These are phyloP conservation scores for Monochamus alternatus DNA, from an alignment of 2,888 invertebrate species.

Conservation along the genomic window DNA sequence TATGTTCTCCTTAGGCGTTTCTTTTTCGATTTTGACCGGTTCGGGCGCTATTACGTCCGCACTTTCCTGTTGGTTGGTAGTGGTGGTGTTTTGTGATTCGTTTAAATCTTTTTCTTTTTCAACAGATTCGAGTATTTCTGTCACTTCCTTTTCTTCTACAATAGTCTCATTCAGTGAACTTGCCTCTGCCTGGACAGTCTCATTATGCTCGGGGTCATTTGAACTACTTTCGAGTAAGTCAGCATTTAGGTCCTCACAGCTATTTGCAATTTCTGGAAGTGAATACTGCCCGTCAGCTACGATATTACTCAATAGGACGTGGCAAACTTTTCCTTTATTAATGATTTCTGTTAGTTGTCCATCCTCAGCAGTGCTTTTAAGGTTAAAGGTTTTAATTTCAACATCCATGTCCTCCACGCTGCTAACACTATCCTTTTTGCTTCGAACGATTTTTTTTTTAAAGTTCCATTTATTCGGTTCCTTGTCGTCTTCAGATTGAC, in stretches of 20 bases:
- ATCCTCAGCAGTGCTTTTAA: neutral
- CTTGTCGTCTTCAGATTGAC: constrained; percentile 49
- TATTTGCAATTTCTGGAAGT: constrained; percentile 41
- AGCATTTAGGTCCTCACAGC: neutral
- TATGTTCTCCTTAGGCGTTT: constrained; percentile 49
- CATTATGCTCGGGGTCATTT: neutral
- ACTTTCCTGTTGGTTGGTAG: neutral
- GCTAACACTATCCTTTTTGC: constrained; percentile 34
- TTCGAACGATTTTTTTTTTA: constrained; percentile 29
- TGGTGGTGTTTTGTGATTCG: neutral
- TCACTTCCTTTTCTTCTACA: neutral
- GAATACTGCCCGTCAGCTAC: constrained; percentile 58
- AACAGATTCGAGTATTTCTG: neutral
- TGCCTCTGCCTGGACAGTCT: neutral
- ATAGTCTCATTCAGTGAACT: neutral
- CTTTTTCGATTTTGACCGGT: neutral
- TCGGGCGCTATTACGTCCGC: neutral
- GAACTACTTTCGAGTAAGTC: constrained; percentile 11
- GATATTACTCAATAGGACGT: constrained; percentile 65
- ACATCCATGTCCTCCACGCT: constrained; percentile 26
- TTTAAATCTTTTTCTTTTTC: neutral
- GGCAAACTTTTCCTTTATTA: constrained; percentile 60
- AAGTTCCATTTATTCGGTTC: constrained; percentile 28
- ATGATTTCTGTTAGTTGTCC: constrained; percentile 20
- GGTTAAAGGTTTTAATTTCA: constrained; percentile 12